Percentiles rank a stretch among this genome's conserved stretches.
Conservation (phyloP, 2,888 invertebrate species). For the Glaucopsyche alexis region DNA sequence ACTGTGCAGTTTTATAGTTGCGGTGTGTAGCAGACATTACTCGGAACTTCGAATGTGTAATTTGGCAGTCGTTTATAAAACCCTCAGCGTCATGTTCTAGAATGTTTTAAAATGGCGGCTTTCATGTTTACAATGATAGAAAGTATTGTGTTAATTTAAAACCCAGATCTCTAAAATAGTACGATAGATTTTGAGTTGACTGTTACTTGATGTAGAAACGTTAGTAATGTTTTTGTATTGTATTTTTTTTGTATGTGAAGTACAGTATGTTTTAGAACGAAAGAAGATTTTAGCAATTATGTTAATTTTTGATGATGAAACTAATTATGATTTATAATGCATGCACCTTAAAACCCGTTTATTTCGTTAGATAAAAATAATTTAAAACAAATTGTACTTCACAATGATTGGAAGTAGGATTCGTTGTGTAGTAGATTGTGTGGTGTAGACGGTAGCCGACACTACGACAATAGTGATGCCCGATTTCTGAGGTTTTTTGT, state of each 20-base stretch:
- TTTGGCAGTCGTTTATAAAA: not conserved
- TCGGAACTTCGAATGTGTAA: not conserved
- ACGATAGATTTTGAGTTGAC: conserved; percentile 44
- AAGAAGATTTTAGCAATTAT: not conserved
- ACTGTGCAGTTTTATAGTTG: too few relatives aligned
- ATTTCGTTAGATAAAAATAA: not conserved
- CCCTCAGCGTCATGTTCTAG: not conserved
- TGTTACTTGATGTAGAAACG: conserved; percentile 29
- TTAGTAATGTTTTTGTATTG: conserved; percentile 22
- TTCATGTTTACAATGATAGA: conserved; percentile 12
- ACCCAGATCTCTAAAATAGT: conserved; percentile 47
- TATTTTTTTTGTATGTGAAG: conserved; percentile 8
- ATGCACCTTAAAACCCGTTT: not conserved
- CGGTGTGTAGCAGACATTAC: not conserved
- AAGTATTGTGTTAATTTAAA: conserved; percentile 29
- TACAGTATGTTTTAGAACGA: conserved; percentile 12
- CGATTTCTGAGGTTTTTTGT: too few relatives aligned
- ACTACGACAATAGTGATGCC: conserved; percentile 37
- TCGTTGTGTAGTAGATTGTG: conserved; percentile 55
- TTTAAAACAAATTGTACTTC: conserved; percentile 22
- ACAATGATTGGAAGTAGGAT: conserved; percentile 19
- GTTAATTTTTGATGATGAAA: not conserved
- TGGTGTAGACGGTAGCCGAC: conserved; percentile 51
- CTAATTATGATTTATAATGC: not conserved
- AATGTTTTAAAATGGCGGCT: not conserved